Evolutionary conservation across 2,888 invertebrate genomes (phyloP).

Genomic region (Drosophila stalkeri): DNA sequence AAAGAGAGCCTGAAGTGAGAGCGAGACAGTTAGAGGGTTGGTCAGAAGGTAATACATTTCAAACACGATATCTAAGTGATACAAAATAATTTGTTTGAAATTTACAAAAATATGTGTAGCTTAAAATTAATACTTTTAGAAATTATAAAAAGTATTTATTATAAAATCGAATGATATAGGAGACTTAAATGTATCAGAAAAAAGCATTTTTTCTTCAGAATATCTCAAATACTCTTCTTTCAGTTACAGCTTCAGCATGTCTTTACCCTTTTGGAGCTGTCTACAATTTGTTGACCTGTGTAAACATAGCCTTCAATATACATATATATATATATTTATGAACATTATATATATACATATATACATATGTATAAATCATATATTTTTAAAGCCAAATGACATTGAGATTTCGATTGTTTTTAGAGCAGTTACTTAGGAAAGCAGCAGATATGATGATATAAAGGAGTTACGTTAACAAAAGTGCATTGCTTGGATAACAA

Average conservation of each 20-base stretch:
- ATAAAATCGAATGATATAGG: background rate
- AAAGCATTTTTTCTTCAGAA: background rate
- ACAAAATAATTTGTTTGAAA: background rate
- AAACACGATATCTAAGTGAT: background rate
- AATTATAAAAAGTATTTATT: background rate
- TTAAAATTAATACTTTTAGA: background rate
- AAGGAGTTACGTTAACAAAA: constrained; percentile 47
- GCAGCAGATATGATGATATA: constrained; percentile 30
- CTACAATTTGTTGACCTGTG: background rate
- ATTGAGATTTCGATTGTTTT: constrained; percentile 21
- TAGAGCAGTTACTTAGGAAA: constrained; percentile 24
- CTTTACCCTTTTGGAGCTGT: background rate
- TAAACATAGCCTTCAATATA: background rate
- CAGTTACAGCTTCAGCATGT: background rate
- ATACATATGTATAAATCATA: constrained; percentile 1
- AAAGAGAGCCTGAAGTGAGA: background rate
- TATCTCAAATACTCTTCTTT: background rate
- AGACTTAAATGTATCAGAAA: background rate
- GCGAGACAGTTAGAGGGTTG: background rate
- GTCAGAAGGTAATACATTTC: background rate
- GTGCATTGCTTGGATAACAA: constrained; percentile 34
- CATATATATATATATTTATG: background rate
- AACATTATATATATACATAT: background rate
- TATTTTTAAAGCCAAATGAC: constrained; percentile 5
- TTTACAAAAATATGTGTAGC: background rate